A percentile compares a stretch with the other conserved stretches of the same genome.
phyloP scores from a whole-genome alignment of 2,113 vertebrate species.

The Haliaeetus leucogaster region DNA sequence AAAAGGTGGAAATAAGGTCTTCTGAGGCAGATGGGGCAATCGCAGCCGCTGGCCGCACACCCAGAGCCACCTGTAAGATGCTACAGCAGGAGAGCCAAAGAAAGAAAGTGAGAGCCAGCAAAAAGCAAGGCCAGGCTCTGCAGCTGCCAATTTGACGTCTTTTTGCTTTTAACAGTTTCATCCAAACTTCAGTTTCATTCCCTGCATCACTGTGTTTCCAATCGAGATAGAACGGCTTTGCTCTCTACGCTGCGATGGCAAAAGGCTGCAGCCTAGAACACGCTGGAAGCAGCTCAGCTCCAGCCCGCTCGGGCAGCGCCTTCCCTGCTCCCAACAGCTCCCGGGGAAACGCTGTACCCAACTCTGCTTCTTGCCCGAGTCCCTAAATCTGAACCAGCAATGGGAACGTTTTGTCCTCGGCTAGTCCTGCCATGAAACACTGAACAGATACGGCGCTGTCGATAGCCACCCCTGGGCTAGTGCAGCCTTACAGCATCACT shows the following conservation, averaged over 20 bases:
- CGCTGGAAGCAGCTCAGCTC: neutral
- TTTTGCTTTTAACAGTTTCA: neutral
- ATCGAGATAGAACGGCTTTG: neutral
- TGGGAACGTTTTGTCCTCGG: neutral
- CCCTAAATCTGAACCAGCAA: neutral
- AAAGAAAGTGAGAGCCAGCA: neutral
- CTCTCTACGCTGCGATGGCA: neutral
- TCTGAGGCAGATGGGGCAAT: neutral
- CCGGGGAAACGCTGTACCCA: fast-evolving
- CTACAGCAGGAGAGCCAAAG: too few species aligned
- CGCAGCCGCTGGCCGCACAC: neutral
- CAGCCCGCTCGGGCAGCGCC: neutral
- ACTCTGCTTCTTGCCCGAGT: fast-evolving
- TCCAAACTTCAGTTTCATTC: neutral
- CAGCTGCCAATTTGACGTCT: neutral
- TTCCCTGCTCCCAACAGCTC: neutral
- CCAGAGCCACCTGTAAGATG: neutral
- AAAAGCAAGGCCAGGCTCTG: neutral
- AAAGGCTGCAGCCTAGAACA: neutral
- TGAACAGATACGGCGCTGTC: fast-evolving
- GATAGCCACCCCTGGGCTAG: neutral
- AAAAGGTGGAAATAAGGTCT: neutral
- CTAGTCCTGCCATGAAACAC: neutral
- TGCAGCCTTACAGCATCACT: neutral
- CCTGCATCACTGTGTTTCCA: neutral